Evolutionary conservation across 2,797 vertebrate species (phyloP), one percentile per base, ranked within the genome.

Genomic region (Rhincodon typus): DNA sequence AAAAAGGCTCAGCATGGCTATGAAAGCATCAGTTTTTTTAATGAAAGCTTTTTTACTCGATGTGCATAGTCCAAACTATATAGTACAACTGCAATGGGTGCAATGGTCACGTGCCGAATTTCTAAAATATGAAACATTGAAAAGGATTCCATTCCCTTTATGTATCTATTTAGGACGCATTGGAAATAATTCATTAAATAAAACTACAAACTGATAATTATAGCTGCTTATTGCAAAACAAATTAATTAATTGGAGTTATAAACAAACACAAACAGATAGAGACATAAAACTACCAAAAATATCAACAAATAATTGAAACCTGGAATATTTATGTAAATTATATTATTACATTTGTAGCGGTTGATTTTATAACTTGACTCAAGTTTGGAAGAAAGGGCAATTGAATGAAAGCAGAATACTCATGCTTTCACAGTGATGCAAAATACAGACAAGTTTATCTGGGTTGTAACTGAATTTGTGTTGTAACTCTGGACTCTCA

Each of bases 401-500:
- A 42, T 53, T 62, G 19, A 91, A 66, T 66, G 53, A 21, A 19
- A 62, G 25, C 34, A 95, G n/a, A 77, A 77, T n/a, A 95, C 13
- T 77, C 30, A 30, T 95, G 94, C 94, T 95, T 95, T 74, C 94
- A 95, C 94, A 95, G 46, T 34, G 50, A 72, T 95, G 94, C 46
- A 74, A 95, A 95, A 53, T 77, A 95, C 46, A 74, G 94, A 46
- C 70, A 57, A 57, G 70, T 95, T 95, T 53, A 95, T 34, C 69
- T 77, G 30, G 70, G 94, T 77, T 95, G 94, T n/a, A 53, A 8
- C 10, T 97, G 97, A 97, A 97, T 97, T 96, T 96, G 96, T 97
- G 97, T 97, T 97, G 96, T 98, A 98, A 98, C 96, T 79, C 97
- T 98, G 97, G 98, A 97, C 97, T 97, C 97, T 97, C 97, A 97